Evolutionary conservation across 2,797 vertebrate genomes (phyloP).

Genomic region (Tamandua tetradactyla): DNA sequence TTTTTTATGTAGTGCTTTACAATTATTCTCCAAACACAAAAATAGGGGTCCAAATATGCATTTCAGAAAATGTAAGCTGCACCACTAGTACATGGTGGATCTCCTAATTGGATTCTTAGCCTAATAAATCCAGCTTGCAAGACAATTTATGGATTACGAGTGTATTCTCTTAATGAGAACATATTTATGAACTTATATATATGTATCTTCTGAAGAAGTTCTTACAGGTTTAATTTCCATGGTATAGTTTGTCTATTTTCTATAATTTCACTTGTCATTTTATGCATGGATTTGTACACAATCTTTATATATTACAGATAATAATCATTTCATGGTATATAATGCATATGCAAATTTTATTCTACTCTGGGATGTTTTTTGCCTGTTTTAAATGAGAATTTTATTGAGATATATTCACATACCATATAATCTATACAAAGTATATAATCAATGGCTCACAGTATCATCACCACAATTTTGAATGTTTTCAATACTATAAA

Average conservation of each 20-base stretch:
- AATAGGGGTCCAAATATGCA: neutral
- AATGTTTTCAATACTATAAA: too few species aligned
- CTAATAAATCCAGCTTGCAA: neutral
- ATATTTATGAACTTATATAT: constrained; percentile 14
- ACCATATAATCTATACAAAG: too few species aligned
- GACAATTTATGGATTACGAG: neutral
- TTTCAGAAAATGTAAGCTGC: neutral
- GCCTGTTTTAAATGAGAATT: neutral
- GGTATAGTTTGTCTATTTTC: neutral
- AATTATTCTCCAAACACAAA: neutral
- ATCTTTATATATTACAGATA: neutral
- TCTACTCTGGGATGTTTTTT: neutral
- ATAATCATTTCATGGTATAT: neutral
- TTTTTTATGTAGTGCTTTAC: neutral
- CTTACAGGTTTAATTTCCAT: neutral
- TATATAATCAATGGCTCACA: too few species aligned
- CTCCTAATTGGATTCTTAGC: neutral
- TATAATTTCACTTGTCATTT: neutral
- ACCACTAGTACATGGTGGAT: neutral
- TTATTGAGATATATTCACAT: too few species aligned
- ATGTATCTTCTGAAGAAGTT: neutral
- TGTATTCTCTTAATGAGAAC: neutral
- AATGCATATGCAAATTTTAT: neutral
- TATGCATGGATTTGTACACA: too few species aligned
- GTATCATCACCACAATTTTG: too few species aligned